These are phyloP conservation scores for Drosophila rhopaloa DNA, from an alignment of 1,140 invertebrate species.

Conservation along the genomic window DNA sequence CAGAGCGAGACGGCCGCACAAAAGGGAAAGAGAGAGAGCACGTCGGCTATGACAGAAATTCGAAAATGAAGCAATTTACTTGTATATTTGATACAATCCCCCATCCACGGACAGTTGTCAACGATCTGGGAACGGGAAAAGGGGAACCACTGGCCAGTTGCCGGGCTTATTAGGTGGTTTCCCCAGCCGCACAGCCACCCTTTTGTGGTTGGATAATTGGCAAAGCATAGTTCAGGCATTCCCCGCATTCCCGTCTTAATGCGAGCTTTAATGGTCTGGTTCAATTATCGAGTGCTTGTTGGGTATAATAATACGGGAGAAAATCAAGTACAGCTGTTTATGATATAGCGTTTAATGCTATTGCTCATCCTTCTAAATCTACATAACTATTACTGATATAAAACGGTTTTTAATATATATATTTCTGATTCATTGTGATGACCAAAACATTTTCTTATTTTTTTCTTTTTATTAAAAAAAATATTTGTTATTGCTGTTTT, in stretches of 20 bases:
- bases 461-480: too few relatives aligned
- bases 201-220: slow-evolving; percentile 49
- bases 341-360: neutral
- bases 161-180: slow-evolving; percentile 51
- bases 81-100: slow-evolving; percentile 70
- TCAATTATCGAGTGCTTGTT: slow-evolving; percentile 18
- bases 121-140: slow-evolving; percentile 25
- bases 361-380: too few relatives aligned
- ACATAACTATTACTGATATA: neutral
- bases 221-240: slow-evolving; percentile 33
- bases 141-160: slow-evolving; percentile 44
- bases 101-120: slow-evolving; percentile 63
- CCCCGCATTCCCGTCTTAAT: slow-evolving; percentile 13
- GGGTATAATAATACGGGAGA: neutral
- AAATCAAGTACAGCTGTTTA: neutral
- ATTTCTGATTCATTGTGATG: too few relatives aligned
- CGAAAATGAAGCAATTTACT: slow-evolving; percentile 82
- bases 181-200: slow-evolving; percentile 29
- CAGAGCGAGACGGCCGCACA: slow-evolving; percentile 15
- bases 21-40: slow-evolving; percentile 15
- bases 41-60: slow-evolving; percentile 77
- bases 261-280: slow-evolving; percentile 33
- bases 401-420: neutral
- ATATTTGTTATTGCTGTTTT: too few relatives aligned
- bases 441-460: too few relatives aligned